A percentile compares a stretch with the other conserved stretches of the same genome.
phyloP scores from a whole-genome alignment of 2,888 invertebrate species.

The Glaucopsyche alexis region DNA sequence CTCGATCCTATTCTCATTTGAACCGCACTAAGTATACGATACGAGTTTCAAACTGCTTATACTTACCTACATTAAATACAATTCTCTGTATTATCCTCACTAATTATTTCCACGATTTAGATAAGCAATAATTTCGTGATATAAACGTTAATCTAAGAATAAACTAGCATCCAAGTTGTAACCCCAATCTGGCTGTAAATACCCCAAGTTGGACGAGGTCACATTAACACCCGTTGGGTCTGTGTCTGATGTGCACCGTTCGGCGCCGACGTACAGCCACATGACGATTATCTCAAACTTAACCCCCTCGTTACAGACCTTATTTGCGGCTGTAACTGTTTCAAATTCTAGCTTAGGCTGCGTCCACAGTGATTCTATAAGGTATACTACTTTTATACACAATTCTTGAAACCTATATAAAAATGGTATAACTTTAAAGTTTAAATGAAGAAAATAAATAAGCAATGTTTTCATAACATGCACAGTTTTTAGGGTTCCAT shows the following conservation, averaged over 20 bases:
- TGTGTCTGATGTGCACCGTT: not conserved
- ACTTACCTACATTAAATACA: not conserved
- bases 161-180: conserved; percentile 52
- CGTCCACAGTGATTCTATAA: conserved; percentile 37
- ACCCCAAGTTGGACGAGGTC: conserved; percentile 53
- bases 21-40: too few relatives aligned
- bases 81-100: not conserved
- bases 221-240: conserved; percentile 65
- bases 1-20: too few relatives aligned
- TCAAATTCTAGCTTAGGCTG: conserved; percentile 33
- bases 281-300: conserved; percentile 71
- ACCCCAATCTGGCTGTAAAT: conserved; percentile 53
- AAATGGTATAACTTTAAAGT: too few relatives aligned
- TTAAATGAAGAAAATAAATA: too few relatives aligned
- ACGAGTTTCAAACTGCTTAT: too few relatives aligned
- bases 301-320: conserved; percentile 69
- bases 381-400: not conserved
- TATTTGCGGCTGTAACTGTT: conserved; percentile 63
- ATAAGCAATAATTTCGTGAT: not conserved
- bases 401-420: not conserved
- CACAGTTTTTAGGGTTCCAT: too few relatives aligned
- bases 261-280: conserved; percentile 51
- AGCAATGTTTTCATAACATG: too few relatives aligned
- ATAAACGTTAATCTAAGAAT: conserved; percentile 38
- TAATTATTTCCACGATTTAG: not conserved